A percentile compares a stretch with the other conserved stretches of the same genome.
Evolutionary conservation across 1,140 invertebrate species (phyloP).

Genomic region (Drosophila azteca): DNA sequence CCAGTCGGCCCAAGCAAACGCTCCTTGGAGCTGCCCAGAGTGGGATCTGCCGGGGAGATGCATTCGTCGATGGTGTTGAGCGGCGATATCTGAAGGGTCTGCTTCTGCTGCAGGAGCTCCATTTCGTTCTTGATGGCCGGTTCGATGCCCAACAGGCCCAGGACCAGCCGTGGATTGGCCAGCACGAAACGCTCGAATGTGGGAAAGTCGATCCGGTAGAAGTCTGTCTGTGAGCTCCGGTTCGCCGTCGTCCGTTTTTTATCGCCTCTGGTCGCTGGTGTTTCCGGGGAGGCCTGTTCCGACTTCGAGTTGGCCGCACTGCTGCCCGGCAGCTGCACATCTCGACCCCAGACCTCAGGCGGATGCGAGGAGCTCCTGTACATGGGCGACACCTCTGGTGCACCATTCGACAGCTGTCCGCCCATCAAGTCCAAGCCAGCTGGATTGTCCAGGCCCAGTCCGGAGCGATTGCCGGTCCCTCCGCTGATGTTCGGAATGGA

Average conservation of each 20-base stretch:
- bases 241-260: slow-evolving; percentile 40
- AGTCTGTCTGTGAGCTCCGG: slow-evolving; percentile 76
- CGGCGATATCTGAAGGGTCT: slow-evolving; percentile 73
- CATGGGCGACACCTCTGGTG: slow-evolving; percentile 52
- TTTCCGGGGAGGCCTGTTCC: no score
- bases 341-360: slow-evolving; percentile 87
- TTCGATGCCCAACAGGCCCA: slow-evolving; percentile 79
- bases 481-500: slow-evolving; percentile 88
- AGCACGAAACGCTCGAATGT: slow-evolving; percentile 78
- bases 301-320: slow-evolving; percentile 55
- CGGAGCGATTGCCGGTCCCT: slow-evolving; percentile 36
- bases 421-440: slow-evolving; percentile 36
- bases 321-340: slow-evolving; percentile 60
- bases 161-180: slow-evolving; percentile 78
- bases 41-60: slow-evolving; percentile 59
- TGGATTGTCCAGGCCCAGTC: slow-evolving; percentile 59
- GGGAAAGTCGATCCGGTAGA: slow-evolving; percentile 77
- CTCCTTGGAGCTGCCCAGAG: slow-evolving; percentile 63
- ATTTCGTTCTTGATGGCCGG: slow-evolving; percentile 75
- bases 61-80: slow-evolving; percentile 79
- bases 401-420: slow-evolving; percentile 21
- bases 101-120: slow-evolving; percentile 77
- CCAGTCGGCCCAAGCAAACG: slow-evolving; percentile 23
- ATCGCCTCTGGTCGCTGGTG: slow-evolving; percentile 29
- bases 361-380: slow-evolving; percentile 91